Percentiles rank a stretch among this genome's conserved stretches.
Evolutionary conservation across 2,888 invertebrate genomes (phyloP).

Genomic region (Urechis unicinctus): DNA sequence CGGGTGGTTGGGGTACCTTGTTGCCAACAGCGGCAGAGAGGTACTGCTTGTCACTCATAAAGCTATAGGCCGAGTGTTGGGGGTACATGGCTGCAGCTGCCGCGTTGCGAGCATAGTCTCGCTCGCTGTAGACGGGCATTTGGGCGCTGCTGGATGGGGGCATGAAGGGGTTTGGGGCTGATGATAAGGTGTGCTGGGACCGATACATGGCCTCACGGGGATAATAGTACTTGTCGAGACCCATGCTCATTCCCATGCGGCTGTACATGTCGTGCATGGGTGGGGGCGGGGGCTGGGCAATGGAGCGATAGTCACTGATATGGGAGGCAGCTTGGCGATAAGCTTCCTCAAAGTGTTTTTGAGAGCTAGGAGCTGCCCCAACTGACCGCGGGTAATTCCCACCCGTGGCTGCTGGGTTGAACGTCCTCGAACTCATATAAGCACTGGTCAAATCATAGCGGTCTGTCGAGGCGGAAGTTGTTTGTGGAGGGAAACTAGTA

Average conservation of each 20-base stretch:
- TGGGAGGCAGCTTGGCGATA: constrained; percentile 24
- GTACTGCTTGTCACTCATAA: constrained; percentile 44
- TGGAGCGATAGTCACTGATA: constrained; percentile 37
- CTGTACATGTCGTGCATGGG: constrained; percentile 34
- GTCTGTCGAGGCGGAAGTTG: neutral
- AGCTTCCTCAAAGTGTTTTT: constrained; percentile 43
- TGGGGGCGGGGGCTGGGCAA: constrained; percentile 29
- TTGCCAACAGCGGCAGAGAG: constrained; percentile 25
- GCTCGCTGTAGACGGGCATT: constrained; percentile 32
- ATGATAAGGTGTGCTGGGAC: constrained; percentile 37
- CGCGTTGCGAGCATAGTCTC: constrained; percentile 31
- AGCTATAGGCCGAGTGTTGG: constrained; percentile 39
- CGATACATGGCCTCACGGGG: constrained; percentile 41
- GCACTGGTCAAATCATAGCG: constrained; percentile 8
- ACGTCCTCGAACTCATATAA: constrained; percentile 13
- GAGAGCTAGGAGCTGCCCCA: constrained; percentile 10
- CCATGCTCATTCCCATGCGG: constrained; percentile 33
- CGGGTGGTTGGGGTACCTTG: constrained; percentile 5
- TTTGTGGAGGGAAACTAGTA: neutral
- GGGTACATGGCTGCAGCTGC: constrained; percentile 29
- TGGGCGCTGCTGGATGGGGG: constrained; percentile 36
- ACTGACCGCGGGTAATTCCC: neutral
- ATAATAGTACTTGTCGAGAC: constrained; percentile 44
- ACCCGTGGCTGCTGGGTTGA: constrained; percentile 13
- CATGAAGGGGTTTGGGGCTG: constrained; percentile 39